Percentiles rank a stretch among this genome's conserved stretches.
Conservation (phyloP, 2,797 vertebrate genomes). For the Psittacula derbiana region DNA sequence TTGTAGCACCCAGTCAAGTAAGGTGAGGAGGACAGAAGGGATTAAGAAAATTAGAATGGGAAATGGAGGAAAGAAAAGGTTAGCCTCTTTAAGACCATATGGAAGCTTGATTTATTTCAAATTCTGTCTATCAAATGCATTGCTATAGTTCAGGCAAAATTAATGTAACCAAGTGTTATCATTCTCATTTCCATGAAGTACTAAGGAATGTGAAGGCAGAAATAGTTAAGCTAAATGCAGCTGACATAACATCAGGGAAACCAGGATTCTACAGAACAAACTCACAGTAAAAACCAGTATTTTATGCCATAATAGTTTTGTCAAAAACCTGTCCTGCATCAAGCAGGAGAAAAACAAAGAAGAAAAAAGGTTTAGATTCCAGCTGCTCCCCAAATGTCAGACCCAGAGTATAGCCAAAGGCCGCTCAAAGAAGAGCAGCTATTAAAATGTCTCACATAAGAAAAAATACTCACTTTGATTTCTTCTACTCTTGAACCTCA, state of each 20-base stretch:
- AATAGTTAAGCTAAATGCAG: background rate
- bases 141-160: background rate
- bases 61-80: background rate
- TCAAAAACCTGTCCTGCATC: background rate
- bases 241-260: background rate
- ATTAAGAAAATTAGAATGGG: background rate
- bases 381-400: background rate
- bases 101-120: background rate
- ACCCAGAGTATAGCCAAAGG: background rate
- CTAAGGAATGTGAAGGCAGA: background rate
- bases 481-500: background rate
- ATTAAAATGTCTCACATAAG: background rate
- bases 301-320: background rate
- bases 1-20: background rate
- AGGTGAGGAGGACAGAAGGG: background rate
- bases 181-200: background rate
- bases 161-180: background rate
- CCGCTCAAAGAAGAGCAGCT: background rate
- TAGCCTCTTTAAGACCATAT: background rate
- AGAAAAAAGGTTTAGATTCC: background rate
- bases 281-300: background rate
- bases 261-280: background rate
- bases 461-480: background rate
- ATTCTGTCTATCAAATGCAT: background rate
- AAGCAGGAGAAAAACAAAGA: background rate